phyloP scores from a whole-genome alignment of 1,140 invertebrate species.

The Cardiocondyla obscurior region DNA sequence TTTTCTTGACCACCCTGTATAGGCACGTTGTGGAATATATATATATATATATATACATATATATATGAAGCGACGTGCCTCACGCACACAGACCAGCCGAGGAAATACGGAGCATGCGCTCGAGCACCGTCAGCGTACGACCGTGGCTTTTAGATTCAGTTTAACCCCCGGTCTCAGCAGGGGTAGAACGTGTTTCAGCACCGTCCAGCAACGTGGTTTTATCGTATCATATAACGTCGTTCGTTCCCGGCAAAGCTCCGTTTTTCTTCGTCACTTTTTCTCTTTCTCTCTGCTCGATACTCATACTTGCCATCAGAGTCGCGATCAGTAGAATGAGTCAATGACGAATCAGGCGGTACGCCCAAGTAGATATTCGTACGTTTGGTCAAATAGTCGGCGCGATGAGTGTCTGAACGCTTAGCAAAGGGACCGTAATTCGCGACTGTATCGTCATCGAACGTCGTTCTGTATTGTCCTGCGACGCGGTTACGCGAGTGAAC shows the following conservation, averaged over 20 bases:
- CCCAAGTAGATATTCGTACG: constrained; percentile 17
- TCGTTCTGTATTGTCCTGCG: background rate
- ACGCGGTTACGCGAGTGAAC: constrained; percentile 29
- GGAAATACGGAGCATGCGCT: constrained; percentile 74
- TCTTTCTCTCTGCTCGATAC: background rate
- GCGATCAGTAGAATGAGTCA: constrained; percentile 23
- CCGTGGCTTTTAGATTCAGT: constrained; percentile 73
- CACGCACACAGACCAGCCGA: constrained; percentile 49
- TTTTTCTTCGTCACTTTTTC: background rate
- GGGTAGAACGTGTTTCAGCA: constrained; percentile 76
- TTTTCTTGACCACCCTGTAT: constrained; percentile 70
- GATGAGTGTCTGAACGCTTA: background rate
- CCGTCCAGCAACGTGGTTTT: constrained; percentile 66
- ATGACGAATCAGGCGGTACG: constrained; percentile 29
- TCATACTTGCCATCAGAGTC: background rate
- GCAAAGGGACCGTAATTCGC: constrained; percentile 26
- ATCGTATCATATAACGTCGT: constrained; percentile 10
- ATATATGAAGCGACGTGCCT: constrained; percentile 20
- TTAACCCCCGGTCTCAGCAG: constrained; percentile 75
- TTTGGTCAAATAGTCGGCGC: constrained; percentile 25
- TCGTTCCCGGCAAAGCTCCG: constrained; percentile 38
- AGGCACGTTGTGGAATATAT: constrained; percentile 30
- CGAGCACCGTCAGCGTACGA: constrained; percentile 45
- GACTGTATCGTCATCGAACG: background rate
- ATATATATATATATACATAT: background rate